Conservation (phyloP, 2,113 vertebrate species). For the Zonotrichia leucophrys region DNA sequence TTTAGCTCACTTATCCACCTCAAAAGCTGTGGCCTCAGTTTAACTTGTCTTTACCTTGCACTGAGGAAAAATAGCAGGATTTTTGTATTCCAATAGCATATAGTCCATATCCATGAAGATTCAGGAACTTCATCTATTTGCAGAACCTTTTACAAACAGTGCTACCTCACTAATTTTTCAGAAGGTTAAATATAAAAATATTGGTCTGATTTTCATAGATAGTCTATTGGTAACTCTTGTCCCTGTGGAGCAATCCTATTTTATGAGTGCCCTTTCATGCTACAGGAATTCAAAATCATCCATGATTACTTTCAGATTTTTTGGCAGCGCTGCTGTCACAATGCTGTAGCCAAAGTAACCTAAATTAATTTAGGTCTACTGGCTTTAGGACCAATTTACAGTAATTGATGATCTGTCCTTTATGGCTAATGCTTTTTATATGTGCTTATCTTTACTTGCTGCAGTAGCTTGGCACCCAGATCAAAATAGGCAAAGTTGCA, state of each 20-base stretch:
- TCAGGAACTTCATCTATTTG: not conserved
- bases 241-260: not conserved
- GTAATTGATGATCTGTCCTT: not conserved
- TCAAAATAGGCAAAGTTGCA: not conserved
- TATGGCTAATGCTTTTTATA: not conserved
- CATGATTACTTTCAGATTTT: not conserved
- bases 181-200: not conserved
- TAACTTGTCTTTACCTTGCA: not conserved
- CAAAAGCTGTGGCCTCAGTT: not conserved
- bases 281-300: not conserved
- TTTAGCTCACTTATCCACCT: not conserved
- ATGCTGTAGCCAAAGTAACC: not conserved
- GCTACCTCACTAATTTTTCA: not conserved
- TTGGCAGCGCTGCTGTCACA: not conserved
- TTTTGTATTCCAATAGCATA: not conserved
- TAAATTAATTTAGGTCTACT: conserved; percentile 13
- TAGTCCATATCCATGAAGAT: not conserved
- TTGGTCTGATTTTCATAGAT: not conserved
- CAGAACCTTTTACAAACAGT: not conserved
- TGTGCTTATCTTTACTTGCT: not conserved
- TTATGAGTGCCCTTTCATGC: not conserved
- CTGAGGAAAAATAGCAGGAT: not conserved
- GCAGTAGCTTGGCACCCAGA: not conserved
- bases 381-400: not conserved
- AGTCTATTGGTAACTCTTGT: not conserved